These are phyloP conservation scores for Yponomeuta cagnagella DNA, from an alignment of 2,888 invertebrate species.

Conservation along the genomic window DNA sequence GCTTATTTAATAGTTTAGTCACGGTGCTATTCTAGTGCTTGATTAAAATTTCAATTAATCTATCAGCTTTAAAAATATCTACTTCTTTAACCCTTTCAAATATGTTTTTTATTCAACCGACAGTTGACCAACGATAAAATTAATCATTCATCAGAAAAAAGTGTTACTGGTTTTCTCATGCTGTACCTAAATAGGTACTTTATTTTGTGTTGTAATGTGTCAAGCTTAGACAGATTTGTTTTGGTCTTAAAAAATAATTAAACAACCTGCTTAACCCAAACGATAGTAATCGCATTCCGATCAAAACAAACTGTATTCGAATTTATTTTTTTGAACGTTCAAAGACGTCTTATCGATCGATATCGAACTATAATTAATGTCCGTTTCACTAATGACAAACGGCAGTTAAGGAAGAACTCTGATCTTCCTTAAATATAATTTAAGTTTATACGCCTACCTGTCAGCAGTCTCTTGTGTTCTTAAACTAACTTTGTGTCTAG, in stretches of 20 bases:
- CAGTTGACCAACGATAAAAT: too few species aligned
- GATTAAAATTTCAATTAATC: neutral
- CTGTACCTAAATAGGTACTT: neutral
- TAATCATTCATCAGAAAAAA: too few species aligned
- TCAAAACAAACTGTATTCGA: neutral
- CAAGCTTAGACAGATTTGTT: neutral
- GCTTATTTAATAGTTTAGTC: neutral
- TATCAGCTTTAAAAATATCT: neutral
- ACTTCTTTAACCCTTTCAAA: too few species aligned
- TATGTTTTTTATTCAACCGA: too few species aligned
- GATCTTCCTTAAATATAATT: neutral
- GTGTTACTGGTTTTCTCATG: too few species aligned
- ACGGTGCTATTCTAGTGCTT: neutral
- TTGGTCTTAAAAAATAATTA: neutral
- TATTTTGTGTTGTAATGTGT: neutral
- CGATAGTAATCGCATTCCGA: neutral
- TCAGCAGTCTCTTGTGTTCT: neutral
- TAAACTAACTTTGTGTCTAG: neutral
- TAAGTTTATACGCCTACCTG: conserved; percentile 2
- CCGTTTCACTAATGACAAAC: neutral
- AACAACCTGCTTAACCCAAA: neutral
- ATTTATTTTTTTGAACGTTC: conserved; percentile 3
- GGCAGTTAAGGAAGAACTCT: neutral
- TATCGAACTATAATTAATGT: conserved; percentile 3
- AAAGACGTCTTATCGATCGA: conserved; percentile 4